phyloP scores from a whole-genome alignment of 2,797 vertebrate species.

The Trachurus trachurus region DNA sequence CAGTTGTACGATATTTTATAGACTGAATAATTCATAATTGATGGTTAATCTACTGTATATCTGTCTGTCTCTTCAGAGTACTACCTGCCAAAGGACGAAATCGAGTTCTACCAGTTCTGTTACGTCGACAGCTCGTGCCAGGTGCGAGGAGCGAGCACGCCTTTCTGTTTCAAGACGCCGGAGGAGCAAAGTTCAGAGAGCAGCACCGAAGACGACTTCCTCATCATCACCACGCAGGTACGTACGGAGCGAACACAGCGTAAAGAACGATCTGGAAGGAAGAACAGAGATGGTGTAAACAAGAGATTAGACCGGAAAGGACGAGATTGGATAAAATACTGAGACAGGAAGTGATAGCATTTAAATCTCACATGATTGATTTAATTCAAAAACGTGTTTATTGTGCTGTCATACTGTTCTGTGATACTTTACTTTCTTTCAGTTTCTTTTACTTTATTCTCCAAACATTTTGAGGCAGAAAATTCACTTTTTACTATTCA shows the following conservation, averaged over 20 bases:
- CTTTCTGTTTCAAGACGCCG: slow-evolving; percentile 89
- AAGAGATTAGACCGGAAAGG: neutral
- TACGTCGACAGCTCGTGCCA: slow-evolving; percentile 88
- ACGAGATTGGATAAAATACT: neutral
- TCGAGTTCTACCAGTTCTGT: slow-evolving; percentile 96
- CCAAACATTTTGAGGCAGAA: no score
- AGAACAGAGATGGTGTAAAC: neutral
- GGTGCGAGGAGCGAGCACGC: slow-evolving; percentile 91
- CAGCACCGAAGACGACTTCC: slow-evolving; percentile 85
- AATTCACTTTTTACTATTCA: no score
- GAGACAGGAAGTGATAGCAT: neutral
- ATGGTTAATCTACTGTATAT: no score
- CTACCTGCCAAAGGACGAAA: slow-evolving; percentile 92
- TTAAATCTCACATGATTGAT: neutral
- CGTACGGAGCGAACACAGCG: slow-evolving; percentile 66
- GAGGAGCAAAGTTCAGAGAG: slow-evolving; percentile 72
- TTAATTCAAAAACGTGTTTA: no score
- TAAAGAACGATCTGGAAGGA: neutral
- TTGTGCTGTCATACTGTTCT: no score
- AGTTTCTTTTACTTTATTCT: no score
- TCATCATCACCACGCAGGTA: slow-evolving; percentile 93
- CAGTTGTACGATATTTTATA: no score
- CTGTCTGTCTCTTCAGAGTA: slow-evolving; percentile 82
- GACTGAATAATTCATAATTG: no score
- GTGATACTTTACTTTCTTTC: no score